Evolutionary conservation across 2,113 vertebrate species (phyloP), one percentile per base, ranked within the genome.

Genomic region (Sebastes fasciatus): DNA sequence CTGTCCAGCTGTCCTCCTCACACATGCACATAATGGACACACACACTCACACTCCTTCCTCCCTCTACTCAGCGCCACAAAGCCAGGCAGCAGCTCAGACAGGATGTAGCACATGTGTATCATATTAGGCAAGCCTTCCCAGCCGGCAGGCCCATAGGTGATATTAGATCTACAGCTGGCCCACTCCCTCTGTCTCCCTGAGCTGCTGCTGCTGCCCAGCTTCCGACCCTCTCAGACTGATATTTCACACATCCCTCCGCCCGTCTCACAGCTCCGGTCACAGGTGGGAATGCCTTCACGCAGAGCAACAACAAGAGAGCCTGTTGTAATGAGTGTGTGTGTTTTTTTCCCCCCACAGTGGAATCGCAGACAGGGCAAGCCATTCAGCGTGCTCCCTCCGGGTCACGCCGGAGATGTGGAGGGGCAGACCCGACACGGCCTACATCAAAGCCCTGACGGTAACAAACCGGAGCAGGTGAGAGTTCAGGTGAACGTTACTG

Each of bases 71-170:
- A 77, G 23, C 1, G 5, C 63, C 62, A 86, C 72, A 83, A 75
- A 88, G 86, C 79, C 74, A 82, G 62, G 77, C 87, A 84, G 84
- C 17, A 55, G 80, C 74, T 89, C 90, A 94, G 88, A 93, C 89
- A 94, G 94, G 94, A 95, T 93, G 86, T 93, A 88, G 88, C 93
- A 94, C 93, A 94, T 94, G 93, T 95, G 92, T 82, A 92, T 94
- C 86, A 93, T 91, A 94, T 94, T 94, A 93, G 77, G 42, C 49
- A 79, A 86, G 69, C 87, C 89, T 93, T 92, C 86, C 82, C 84
- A 92, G 83, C 60, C 68, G 46, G 86, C 69, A 78, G 90, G 86
- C 84, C 86, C 82, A 77, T 84, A 87, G 86, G 87, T 93, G 89
- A 90, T 93, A 93, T 92, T 91, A 91, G 83, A 93, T 91, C 87